A percentile compares a stretch with the other conserved stretches of the same genome.
These are phyloP conservation scores for Corythoichthys haematopterus DNA, from an alignment of 2,113 vertebrate genomes.

Conservation along the genomic window DNA sequence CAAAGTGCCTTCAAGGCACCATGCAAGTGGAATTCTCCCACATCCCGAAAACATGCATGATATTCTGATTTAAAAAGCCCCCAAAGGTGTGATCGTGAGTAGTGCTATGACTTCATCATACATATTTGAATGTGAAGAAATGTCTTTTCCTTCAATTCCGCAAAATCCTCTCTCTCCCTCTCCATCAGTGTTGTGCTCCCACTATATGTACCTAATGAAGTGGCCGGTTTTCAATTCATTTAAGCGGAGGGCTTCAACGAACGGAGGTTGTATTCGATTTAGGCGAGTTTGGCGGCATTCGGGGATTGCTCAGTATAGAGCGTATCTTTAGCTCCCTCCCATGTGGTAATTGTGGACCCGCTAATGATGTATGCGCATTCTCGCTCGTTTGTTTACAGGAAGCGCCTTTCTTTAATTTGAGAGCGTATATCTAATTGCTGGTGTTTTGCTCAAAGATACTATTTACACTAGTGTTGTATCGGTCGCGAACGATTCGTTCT, in stretches of 20 bases:
- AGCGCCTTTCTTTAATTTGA: constrained; percentile 68
- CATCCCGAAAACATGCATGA: too few relatives aligned
- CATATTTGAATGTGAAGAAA: not conserved
- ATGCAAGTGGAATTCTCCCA: too few relatives aligned
- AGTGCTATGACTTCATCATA: not conserved
- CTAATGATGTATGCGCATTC: constrained; percentile 73
- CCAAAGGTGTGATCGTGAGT: too few relatives aligned
- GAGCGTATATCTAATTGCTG: constrained; percentile 70
- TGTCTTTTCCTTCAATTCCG: not conserved
- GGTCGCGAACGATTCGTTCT: too few relatives aligned
- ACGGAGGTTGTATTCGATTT: constrained; percentile 52
- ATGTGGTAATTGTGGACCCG: constrained; percentile 71
- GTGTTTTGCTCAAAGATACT: constrained; percentile 68
- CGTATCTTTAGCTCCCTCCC: constrained; percentile 67
- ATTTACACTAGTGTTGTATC: too few relatives aligned
- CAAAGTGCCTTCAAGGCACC: too few relatives aligned
- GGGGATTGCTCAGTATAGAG: not conserved
- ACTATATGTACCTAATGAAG: not conserved
- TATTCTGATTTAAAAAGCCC: too few relatives aligned
- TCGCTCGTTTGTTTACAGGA: constrained; percentile 67
- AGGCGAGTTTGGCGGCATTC: constrained; percentile 4
- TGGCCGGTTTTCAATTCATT: not conserved
- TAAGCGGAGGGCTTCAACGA: not conserved
- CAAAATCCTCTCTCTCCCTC: not conserved
- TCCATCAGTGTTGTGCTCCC: not conserved